Evolutionary conservation across 1,140 invertebrate species (phyloP).

Genomic region (Zelostemma sp.): DNA sequence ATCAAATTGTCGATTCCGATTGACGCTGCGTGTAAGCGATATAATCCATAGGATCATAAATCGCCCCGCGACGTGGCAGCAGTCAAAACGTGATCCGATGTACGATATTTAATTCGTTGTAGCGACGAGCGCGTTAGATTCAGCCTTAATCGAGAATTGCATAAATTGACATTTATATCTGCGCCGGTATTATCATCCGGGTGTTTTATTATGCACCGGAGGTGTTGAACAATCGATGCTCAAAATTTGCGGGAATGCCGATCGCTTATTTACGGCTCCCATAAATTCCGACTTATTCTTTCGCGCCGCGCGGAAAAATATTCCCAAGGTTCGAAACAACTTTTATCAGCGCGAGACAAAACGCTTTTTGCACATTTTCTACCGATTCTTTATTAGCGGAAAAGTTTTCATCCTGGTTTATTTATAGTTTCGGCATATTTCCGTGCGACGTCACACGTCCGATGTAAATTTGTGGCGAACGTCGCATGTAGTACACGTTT

Average conservation of each 20-base stretch:
- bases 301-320: too few species aligned
- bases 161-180: slow-evolving; percentile 3
- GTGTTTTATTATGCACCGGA: not conserved
- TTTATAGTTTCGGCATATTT: too few species aligned
- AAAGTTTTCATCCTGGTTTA: too few species aligned
- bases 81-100: not conserved
- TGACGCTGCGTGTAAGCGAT: not conserved
- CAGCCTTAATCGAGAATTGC: not conserved
- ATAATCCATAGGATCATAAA: slow-evolving; percentile 3
- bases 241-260: not conserved
- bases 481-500: too few species aligned
- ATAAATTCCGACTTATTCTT: too few species aligned
- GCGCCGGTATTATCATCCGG: not conserved
- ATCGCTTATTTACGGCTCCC: too few species aligned
- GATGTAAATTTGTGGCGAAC: too few species aligned
- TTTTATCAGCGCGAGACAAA: too few species aligned
- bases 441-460: too few species aligned
- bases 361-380: too few species aligned
- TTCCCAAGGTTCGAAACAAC: too few species aligned
- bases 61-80: not conserved
- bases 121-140: not conserved
- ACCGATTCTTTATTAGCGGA: too few species aligned
- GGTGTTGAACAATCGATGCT: not conserved
- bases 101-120: slow-evolving; percentile 3
- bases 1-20: not conserved